These are phyloP conservation scores for Argyrosomus regius DNA, from an alignment of 2,797 vertebrate genomes.

Conservation along the genomic window DNA sequence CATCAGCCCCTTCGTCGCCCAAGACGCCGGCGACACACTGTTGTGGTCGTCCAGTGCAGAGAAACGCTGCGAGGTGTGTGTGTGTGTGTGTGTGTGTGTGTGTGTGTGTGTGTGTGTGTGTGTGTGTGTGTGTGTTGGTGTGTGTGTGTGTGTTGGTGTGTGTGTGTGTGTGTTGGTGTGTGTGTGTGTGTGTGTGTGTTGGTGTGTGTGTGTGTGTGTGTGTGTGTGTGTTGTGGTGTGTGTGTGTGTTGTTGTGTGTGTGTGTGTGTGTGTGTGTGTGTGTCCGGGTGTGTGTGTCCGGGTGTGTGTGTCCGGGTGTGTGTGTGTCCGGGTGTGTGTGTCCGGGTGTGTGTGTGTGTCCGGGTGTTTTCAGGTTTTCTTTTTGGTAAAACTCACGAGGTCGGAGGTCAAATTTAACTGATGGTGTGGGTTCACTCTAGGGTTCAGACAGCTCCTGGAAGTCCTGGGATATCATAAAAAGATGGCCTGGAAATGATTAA, in stretches of 20 bases:
- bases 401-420: not conserved
- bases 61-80: conserved; percentile 74
- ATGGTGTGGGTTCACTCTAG: not conserved
- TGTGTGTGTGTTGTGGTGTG: conserved; percentile 2
- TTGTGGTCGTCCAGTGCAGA: conserved; percentile 70
- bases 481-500: no score
- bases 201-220: conserved; percentile 69
- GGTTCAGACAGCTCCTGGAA: no score
- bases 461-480: no score
- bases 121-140: conserved; percentile 1
- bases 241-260: no score
- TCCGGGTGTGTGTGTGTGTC: conserved; percentile 14
- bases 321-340: no score
- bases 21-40: conserved; percentile 50
- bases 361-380: not conserved
- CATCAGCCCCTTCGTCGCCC: conserved; percentile 41
- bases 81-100: conserved; percentile 6
- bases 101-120: conserved; percentile 63
- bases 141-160: no score
- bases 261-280: conserved; percentile 58
- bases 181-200: conserved; percentile 6
- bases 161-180: conserved; percentile 55
- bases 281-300: no score
- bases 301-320: no score
- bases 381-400: not conserved